A percentile compares a stretch with the other conserved stretches of the same genome.
Conservation (phyloP, 2,797 vertebrate species). For the Lacerta viridis region DNA sequence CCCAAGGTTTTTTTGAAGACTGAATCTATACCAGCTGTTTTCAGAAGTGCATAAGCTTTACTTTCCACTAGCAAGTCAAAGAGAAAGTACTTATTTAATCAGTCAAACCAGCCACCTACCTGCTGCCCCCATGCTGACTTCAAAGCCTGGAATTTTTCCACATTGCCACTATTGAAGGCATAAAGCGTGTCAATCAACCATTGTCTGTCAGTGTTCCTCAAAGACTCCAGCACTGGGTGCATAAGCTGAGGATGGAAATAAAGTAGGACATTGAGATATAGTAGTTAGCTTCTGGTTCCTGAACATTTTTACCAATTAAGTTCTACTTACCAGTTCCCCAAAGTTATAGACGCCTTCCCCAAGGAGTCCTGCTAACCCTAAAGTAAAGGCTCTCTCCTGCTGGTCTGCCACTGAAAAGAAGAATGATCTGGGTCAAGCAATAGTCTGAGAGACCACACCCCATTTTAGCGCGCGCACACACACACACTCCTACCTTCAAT, state of each 20-base stretch:
- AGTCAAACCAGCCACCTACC: constrained; percentile 75
- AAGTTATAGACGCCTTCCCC: constrained; percentile 99
- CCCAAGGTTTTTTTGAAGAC: background rate
- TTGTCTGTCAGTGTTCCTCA: constrained; percentile 94
- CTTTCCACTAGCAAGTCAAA: background rate
- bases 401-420: constrained; percentile 90
- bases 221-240: constrained; percentile 95
- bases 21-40: no score
- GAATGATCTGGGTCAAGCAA: background rate
- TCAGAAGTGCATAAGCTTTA: no score
- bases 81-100: background rate
- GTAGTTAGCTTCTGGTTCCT: accelerated
- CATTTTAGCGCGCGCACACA: background rate
- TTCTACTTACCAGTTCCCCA: constrained; percentile 90
- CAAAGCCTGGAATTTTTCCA: constrained; percentile 94
- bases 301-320: accelerated
- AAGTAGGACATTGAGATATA: accelerated
- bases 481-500: background rate
- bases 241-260: constrained; percentile 85
- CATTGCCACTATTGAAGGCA: constrained; percentile 96
- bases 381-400: constrained; percentile 95
- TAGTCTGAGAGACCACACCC: background rate
- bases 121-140: constrained; percentile 96
- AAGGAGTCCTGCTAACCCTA: constrained; percentile 93
- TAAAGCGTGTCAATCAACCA: constrained; percentile 98